A percentile compares a stretch with the other conserved stretches of the same genome.
These are phyloP conservation scores for Diploptera punctata DNA, from an alignment of 2,888 invertebrate genomes.

Conservation along the genomic window DNA sequence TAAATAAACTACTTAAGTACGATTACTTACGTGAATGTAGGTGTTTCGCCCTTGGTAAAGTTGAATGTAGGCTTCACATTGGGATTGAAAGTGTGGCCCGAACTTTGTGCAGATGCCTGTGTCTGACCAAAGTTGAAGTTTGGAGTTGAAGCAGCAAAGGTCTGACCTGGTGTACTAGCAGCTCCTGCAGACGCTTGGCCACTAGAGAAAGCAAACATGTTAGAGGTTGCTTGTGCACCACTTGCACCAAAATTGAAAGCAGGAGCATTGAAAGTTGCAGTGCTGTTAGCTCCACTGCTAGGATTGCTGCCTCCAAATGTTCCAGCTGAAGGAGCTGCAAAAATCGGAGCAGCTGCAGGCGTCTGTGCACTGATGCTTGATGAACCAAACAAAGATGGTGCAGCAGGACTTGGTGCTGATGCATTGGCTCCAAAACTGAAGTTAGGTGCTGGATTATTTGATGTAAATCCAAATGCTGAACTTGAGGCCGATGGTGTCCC, in stretches of 20 bases:
- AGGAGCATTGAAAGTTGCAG: neutral
- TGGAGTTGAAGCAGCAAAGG: neutral
- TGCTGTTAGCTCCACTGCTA: neutral
- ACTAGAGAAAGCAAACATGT: constrained; percentile 25
- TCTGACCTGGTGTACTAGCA: neutral
- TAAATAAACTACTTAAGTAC: no score
- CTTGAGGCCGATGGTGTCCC: neutral
- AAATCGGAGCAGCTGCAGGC: neutral
- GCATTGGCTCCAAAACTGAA: constrained; percentile 32
- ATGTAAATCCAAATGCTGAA: constrained; percentile 12
- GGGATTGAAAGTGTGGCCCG: constrained; percentile 53
- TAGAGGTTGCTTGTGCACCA: constrained; percentile 11
- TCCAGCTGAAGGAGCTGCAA: neutral
- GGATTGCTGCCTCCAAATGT: constrained; percentile 3
- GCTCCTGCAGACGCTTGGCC: neutral
- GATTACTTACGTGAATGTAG: constrained; percentile 57
- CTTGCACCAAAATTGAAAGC: constrained; percentile 34
- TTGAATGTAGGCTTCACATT: constrained; percentile 58
- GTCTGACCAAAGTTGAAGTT: constrained; percentile 13
- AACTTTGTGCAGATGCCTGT: neutral
- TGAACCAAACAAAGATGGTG: constrained; percentile 5
- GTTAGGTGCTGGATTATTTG: neutral
- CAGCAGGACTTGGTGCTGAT: neutral
- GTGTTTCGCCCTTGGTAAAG: constrained; percentile 57
- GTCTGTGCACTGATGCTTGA: neutral